Percentiles rank a stretch among this genome's conserved stretches.
Evolutionary conservation across 2,797 vertebrate species (phyloP).

Genomic region (Tenualosa ilisha): DNA sequence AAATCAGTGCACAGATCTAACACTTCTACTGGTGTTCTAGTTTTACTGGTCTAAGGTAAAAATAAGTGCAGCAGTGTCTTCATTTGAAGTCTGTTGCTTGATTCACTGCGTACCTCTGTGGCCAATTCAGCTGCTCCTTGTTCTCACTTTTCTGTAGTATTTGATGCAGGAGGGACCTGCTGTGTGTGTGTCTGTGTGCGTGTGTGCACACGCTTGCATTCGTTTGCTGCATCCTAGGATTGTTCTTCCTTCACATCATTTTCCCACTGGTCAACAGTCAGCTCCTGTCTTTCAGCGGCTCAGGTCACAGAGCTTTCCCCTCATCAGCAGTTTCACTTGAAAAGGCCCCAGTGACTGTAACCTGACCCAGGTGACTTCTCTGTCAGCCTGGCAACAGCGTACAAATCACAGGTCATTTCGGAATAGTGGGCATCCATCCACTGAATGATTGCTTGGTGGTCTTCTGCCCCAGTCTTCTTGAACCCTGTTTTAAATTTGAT

Average conservation of each 20-base stretch:
- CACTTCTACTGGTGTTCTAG: background rate
- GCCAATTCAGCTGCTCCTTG: background rate
- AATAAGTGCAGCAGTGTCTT: background rate
- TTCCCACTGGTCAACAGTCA: slow-evolving; percentile 3
- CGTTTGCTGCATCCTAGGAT: background rate
- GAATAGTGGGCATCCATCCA: background rate
- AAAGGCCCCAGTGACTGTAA: background rate
- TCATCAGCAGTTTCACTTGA: background rate
- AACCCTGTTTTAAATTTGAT: background rate
- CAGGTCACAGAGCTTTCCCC: background rate
- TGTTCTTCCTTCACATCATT: slow-evolving; percentile 23
- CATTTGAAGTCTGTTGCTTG: background rate
- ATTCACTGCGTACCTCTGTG: background rate
- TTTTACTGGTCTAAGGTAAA: background rate
- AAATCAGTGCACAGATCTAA: background rate
- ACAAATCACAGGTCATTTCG: background rate
- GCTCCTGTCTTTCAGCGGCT: background rate
- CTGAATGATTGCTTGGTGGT: background rate
- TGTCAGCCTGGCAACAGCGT: background rate
- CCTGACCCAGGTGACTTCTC: slow-evolving; percentile 7
- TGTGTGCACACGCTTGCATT: background rate
- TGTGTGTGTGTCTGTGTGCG: background rate
- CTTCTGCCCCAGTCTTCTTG: background rate
- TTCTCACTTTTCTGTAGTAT: background rate
- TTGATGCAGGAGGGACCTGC: background rate